Base-by-base conservation (phyloP, 2,888 invertebrate genomes). In the Polyommatus icarus region DNA sequence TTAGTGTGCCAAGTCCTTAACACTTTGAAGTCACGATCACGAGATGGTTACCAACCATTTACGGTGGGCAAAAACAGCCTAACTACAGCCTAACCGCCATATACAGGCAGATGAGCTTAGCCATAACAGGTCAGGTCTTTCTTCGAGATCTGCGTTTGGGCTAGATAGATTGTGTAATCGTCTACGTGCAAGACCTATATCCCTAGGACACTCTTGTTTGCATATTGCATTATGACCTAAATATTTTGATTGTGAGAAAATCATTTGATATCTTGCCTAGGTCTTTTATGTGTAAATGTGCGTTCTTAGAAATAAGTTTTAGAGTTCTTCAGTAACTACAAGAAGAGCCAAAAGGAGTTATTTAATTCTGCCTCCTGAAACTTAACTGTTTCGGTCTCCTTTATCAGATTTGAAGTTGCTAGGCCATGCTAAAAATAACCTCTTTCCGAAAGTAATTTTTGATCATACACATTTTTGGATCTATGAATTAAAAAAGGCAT, bases 71-170 rank as follows among this genome's bases (percentile, higher is more conserved):
- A 79, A 80, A 80, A 81, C 78, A 73, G 36, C 78, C 72, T 75
- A 61, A 29, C 76, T 79, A 76, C 76, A 78, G 78, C 78, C 72
- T 76, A 77, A 78, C 76, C 71, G 75, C 81, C 82, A 80, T 84
- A 80, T 82, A 79, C 77, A 80, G 77, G 78, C 79, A 79, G 85
- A 84, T 84, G 85, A 82, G 82, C 79, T 80, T 82, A 79, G 79
- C 78, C 82, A 81, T 81, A 73, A 73, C 24, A 83, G 80, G 82
- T 78, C 76, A 80, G 81, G 80, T 82, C 81, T 80, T 80, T 80
- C 73, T 80, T 80, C 79, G 81, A 78, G 81, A 81, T 82, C 81
- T 79, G 79, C 80, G 76, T 80, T 80, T 80, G 81, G 77, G 78
- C 81, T 81, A 80, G 77, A 82, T 81, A 81, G 81, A 82, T 80